phyloP scores from a whole-genome alignment of 2,113 vertebrate species.

The Todiramphus chloris region DNA sequence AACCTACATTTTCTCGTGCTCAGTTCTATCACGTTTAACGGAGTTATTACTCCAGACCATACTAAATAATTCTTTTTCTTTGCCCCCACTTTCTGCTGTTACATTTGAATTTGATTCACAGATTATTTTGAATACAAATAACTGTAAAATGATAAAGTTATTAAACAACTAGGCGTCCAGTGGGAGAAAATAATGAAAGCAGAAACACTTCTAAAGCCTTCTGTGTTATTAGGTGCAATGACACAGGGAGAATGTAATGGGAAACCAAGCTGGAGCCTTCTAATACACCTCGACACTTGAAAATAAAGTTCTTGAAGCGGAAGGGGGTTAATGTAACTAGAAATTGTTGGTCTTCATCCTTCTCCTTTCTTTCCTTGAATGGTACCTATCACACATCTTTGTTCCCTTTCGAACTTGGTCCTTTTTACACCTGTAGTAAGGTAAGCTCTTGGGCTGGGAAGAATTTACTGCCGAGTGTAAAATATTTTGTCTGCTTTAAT shows the following conservation, averaged over 20 bases:
- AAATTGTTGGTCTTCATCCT: not conserved
- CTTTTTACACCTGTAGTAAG: not conserved
- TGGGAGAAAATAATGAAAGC: slow-evolving; percentile 54
- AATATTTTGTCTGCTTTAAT: not conserved
- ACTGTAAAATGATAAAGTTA: slow-evolving; percentile 43
- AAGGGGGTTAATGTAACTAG: slow-evolving; percentile 40
- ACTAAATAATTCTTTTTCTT: slow-evolving; percentile 33
- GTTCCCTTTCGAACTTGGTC: not conserved
- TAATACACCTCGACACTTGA: slow-evolving; percentile 47
- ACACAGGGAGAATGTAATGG: slow-evolving; percentile 58
- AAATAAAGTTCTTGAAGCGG: slow-evolving; percentile 50
- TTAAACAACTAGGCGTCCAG: slow-evolving; percentile 41
- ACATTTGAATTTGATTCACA: slow-evolving; percentile 42
- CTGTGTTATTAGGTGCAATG: slow-evolving; percentile 49
- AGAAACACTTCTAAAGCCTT: slow-evolving; percentile 38
- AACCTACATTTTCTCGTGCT: slow-evolving; percentile 9
- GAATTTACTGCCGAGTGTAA: not conserved
- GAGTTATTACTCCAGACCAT: not conserved
- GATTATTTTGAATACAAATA: slow-evolving; percentile 49
- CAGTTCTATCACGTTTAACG: not conserved
- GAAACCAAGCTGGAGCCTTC: slow-evolving; percentile 54
- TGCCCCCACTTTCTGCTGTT: not conserved
- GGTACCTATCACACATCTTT: not conserved
- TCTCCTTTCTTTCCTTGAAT: not conserved
- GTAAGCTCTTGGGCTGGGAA: not conserved